These are phyloP conservation scores for Heliconius eleuchia DNA, from an alignment of 1,140 invertebrate species.

Conservation along the genomic window DNA sequence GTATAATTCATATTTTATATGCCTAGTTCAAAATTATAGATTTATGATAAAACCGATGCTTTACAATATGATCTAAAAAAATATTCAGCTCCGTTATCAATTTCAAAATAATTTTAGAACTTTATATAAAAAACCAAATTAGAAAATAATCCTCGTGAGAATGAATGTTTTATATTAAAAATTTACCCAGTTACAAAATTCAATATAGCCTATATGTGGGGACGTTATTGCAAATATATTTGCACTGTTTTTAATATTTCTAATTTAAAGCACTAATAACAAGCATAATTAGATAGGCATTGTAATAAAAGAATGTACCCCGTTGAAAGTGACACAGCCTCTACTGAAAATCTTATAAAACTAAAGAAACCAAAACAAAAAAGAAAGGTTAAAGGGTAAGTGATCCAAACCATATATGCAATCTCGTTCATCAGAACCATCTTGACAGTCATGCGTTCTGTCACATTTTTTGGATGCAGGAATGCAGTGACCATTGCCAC, in stretches of 20 bases:
- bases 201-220: no score
- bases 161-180: no score
- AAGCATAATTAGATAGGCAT: not conserved
- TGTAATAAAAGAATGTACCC: not conserved
- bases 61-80: no score
- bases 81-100: no score
- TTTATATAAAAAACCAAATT: no score
- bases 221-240: not conserved
- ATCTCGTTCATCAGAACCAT: slow-evolving; percentile 90
- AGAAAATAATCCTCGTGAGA: no score
- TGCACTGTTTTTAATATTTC: not conserved
- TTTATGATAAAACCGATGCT: no score
- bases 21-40: no score
- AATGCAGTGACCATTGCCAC: slow-evolving; percentile 87
- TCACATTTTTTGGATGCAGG: slow-evolving; percentile 87
- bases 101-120: no score
- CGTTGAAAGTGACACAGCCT: no score
- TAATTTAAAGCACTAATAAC: not conserved
- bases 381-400: slow-evolving; percentile 33
- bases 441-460: slow-evolving; percentile 86
- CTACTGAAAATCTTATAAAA: not conserved
- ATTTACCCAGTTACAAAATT: no score
- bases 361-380: not conserved
- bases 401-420: slow-evolving; percentile 80
- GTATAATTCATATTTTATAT: no score